phyloP scores from a whole-genome alignment of 1,140 invertebrate genomes.

The Drosophila tropicalis region DNA sequence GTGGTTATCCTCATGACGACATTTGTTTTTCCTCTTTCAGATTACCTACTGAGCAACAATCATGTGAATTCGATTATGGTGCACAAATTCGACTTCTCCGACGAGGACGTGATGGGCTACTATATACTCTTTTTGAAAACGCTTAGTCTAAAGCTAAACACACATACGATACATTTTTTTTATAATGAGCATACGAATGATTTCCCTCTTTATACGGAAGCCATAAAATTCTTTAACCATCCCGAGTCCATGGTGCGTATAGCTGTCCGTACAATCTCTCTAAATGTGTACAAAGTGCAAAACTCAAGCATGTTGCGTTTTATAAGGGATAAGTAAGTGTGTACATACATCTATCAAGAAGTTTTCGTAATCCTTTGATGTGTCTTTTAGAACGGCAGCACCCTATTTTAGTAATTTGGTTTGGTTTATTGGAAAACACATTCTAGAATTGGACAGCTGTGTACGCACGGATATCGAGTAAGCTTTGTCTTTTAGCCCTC shows the following conservation, averaged over 20 bases:
- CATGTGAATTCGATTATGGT: slow-evolving; percentile 99
- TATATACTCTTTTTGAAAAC: slow-evolving; percentile 99
- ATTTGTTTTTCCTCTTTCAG: slow-evolving; percentile 85
- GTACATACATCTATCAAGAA: background rate
- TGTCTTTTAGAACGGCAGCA: slow-evolving; percentile 91
- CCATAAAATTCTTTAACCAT: slow-evolving; percentile 99
- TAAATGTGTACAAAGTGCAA: slow-evolving; percentile 98
- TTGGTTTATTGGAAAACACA: slow-evolving; percentile 99
- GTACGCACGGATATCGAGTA: slow-evolving; percentile 97
- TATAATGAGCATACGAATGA: slow-evolving; percentile 99
- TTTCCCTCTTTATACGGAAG: slow-evolving; percentile 99
- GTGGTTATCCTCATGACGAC: too few species aligned
- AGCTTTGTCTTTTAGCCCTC: slow-evolving; percentile 79
- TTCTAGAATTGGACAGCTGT: slow-evolving; percentile 97
- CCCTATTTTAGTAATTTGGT: slow-evolving; percentile 99
- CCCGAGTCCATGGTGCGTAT: slow-evolving; percentile 99
- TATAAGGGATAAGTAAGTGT: slow-evolving; percentile 91
- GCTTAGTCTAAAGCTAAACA: slow-evolving; percentile 98
- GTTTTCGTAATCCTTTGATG: background rate
- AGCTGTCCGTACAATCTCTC: slow-evolving; percentile 97
- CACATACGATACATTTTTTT: slow-evolving; percentile 99
- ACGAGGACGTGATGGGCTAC: slow-evolving; percentile 99
- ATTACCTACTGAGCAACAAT: slow-evolving; percentile 99
- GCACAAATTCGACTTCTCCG: slow-evolving; percentile 99
- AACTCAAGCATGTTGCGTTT: slow-evolving; percentile 98